Base-by-base conservation (phyloP, 1,140 invertebrate species). In the Leptopilina boulardi region DNA sequence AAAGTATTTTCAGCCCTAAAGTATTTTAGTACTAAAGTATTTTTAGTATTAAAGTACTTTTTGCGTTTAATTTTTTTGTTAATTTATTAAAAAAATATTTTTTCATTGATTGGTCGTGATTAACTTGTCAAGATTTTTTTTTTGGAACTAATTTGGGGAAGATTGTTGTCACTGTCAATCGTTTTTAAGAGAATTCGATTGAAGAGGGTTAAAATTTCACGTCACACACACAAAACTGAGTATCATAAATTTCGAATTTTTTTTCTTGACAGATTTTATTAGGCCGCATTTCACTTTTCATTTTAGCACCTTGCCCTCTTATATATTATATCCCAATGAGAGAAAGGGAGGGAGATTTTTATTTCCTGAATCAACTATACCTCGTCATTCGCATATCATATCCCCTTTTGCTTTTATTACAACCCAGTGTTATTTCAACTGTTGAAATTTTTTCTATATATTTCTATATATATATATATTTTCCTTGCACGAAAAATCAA, bases 321-420 rank as follows among this genome's bases (percentile, higher is more conserved):
- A 34, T 34, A 34, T 34, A 3, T 3, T 34, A 34, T 3, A 34
- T 34, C 30, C 30, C 2, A 34, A 34, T 34, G 30, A 6, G 6
- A 6, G 1, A 19, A 23, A 6, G 19, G 21, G 23, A 66, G 23
- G 11, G 56, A 66, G 56, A 66, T 66, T 66, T 66, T 66, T 66
- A 66, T 66, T 15, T 10, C 13, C 30, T 3, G n/a, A 19, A n/a
- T 4, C 47, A 15, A 54, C n/a, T 18, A 54, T 8, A 15, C 13
- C 13, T n/a, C 23, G 56, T 66, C 56, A 66, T 66, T 66, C 56
- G 56, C 56, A 66, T 66, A 30, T 66, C 56, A 66, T 66, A 34
- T 34, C 30, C 30, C 56, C 56, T 26, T 26, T 66, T 66, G 56
- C 21, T 66, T 66, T 66, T 66, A 66, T 66, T 66, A 30, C 13